Conservation (phyloP, 2,888 invertebrate species). For the Papilio elwesi region DNA sequence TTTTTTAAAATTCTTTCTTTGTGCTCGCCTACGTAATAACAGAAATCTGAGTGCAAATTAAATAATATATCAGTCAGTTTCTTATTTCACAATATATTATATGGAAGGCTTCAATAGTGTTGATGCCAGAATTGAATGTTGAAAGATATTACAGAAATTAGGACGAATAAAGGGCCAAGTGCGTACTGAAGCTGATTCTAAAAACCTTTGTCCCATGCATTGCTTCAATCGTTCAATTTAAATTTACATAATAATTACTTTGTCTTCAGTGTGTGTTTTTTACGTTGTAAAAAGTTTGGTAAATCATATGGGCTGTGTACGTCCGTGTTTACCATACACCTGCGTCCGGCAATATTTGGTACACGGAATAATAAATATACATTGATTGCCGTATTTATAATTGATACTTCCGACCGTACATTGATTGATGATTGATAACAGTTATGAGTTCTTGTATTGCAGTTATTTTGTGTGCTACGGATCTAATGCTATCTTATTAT, state of each 20-base stretch:
- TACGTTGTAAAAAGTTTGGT: constrained; percentile 57
- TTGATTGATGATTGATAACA: constrained; percentile 48
- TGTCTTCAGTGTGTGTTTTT: constrained; percentile 65
- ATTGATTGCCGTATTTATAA: constrained; percentile 47
- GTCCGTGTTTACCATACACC: constrained; percentile 70
- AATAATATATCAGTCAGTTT: too few relatives aligned
- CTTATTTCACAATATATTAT: too few relatives aligned
- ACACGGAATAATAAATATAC: constrained; percentile 62
- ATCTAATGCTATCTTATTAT: constrained; percentile 11
- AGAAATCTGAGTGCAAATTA: too few relatives aligned
- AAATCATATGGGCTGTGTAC: constrained; percentile 61
- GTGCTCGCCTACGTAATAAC: too few relatives aligned
- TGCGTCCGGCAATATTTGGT: constrained; percentile 77
- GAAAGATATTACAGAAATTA: background rate
- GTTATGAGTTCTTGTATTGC: constrained; percentile 40
- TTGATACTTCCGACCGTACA: constrained; percentile 36
- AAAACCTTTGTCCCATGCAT: constrained; percentile 16
- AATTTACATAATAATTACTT: constrained; percentile 44
- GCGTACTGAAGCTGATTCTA: background rate
- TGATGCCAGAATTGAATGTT: background rate
- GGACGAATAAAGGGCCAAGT: background rate
- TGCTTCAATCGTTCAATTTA: constrained; percentile 27
- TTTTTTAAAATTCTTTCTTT: too few relatives aligned
- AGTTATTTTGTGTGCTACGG: background rate
- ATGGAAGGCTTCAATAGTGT: background rate